Conservation (phyloP, 2,797 vertebrate species). For the Lacerta viridis region DNA sequence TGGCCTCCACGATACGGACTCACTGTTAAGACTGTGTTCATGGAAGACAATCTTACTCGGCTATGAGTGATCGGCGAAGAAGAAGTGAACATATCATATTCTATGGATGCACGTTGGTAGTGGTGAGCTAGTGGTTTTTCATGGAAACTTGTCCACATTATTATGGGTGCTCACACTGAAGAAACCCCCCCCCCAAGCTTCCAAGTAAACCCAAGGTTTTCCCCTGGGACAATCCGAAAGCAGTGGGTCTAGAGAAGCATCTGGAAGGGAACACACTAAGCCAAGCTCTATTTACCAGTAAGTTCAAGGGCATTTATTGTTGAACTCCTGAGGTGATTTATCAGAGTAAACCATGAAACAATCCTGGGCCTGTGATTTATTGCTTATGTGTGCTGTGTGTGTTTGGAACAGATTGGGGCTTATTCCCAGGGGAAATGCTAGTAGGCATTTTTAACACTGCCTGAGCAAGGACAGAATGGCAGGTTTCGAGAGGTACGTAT, state of each 20-base stretch:
- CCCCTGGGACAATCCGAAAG: not conserved
- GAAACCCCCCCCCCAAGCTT: not conserved
- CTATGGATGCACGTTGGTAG: too few relatives aligned
- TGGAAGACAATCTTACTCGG: too few relatives aligned
- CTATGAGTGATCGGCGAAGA: too few relatives aligned
- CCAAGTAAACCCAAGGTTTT: not conserved
- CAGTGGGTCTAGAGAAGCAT: not conserved
- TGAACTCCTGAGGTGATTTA: constrained; percentile 38
- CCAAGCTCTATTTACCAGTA: not conserved
- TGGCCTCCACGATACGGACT: too few relatives aligned
- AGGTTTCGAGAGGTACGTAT: constrained; percentile 2
- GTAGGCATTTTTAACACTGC: not conserved
- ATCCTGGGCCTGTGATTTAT: constrained; percentile 31
- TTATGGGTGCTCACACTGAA: not conserved
- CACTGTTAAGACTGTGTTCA: too few relatives aligned
- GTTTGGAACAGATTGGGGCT: constrained; percentile 17
- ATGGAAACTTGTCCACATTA: not conserved
- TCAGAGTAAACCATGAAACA: constrained; percentile 24
- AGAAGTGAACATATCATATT: not conserved
- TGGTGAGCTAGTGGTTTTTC: not conserved
- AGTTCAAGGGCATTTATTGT: constrained; percentile 19
- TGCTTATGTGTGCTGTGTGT: constrained; percentile 2
- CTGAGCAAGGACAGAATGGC: not conserved
- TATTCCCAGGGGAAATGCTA: constrained; percentile 17
- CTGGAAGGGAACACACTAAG: not conserved